Evolutionary conservation across 2,113 vertebrate species (phyloP), one percentile per base, ranked within the genome.

Genomic region (Thomomys bottae): DNA sequence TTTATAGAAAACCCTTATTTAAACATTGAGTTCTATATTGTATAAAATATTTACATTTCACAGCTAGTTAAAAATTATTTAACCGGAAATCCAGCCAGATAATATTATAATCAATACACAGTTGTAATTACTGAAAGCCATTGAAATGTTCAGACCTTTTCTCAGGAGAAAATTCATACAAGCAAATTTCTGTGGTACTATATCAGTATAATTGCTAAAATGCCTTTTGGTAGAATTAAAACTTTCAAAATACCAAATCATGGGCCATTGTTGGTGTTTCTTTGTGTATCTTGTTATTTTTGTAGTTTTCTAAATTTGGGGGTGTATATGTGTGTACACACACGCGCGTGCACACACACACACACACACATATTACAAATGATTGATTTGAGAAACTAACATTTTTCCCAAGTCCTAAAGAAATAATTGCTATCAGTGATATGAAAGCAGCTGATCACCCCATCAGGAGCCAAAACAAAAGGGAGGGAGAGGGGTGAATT

Each of bases 361-460:
- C 11, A 45, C 11, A 45, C 11, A 45, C 11, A 54, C 73, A 61
- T 82, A 87, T 78, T 23, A 79, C 61, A 91, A 90, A 61, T 86
- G 57, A 75, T 8, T 89, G 63, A 76, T 81, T 92, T 59, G 94
- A 92, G 73, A 81, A 57, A 83, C 61, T 71, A 81, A 83, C 76
- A 88, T 83, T 91, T 90, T 76, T 40, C 34, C 26, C 57, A 64
- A 26, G 15, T 49, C 67, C 94, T 59, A 78, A 90, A 89, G 80
- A n/a, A 84, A 49, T 40, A 86, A 36, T 11, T 87, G 76, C n/a
- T 68, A 76, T 67, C 81, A 57, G 30, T 36, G 24, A 89, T 78
- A 54, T 59, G 70, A 66, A 40, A 54, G 68, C 89, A 92, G 71
- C 81, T 89, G 88, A 38, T 2, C 10, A 26, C 26, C 30, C 26